phyloP scores from a whole-genome alignment of 2,888 invertebrate genomes.

The Drosophila falleni region DNA sequence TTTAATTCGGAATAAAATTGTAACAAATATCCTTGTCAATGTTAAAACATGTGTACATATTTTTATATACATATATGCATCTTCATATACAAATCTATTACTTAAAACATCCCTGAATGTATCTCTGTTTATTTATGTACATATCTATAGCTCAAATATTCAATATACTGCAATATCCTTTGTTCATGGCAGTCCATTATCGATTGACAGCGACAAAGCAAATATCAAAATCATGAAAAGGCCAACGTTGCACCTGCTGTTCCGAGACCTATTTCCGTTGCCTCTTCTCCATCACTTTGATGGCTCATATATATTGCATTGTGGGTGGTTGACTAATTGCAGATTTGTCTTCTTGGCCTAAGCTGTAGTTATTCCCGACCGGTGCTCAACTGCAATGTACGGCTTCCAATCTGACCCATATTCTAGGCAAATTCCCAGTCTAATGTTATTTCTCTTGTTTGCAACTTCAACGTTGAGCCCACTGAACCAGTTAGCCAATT shows the following conservation, averaged over 20 bases:
- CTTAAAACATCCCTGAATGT: background rate
- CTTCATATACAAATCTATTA: background rate
- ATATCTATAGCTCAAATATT: background rate
- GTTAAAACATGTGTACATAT: background rate
- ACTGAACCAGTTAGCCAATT: slow-evolving; percentile 57
- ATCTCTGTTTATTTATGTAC: background rate
- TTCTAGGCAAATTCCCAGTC: slow-evolving; percentile 34
- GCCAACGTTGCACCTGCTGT: slow-evolving; percentile 51
- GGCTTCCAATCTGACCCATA: slow-evolving; percentile 64
- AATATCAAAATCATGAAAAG: slow-evolving; percentile 69
- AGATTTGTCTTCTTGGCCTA: slow-evolving; percentile 42
- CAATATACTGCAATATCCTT: background rate
- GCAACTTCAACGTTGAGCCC: slow-evolving; percentile 16
- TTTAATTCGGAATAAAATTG: too few species aligned
- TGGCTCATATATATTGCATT: slow-evolving; percentile 46
- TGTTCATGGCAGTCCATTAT: slow-evolving; percentile 36
- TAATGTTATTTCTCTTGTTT: slow-evolving; percentile 19
- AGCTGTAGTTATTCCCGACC: slow-evolving; percentile 20
- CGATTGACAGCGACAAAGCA: slow-evolving; percentile 43
- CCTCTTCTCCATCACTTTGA: background rate
- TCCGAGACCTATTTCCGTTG: background rate
- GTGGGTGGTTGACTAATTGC: slow-evolving; percentile 46
- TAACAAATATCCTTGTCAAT: too few species aligned
- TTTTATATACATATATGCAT: background rate
- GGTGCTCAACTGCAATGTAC: slow-evolving; percentile 50